These are phyloP conservation scores for Oreochromis tanganicae DNA, from an alignment of 2,113 vertebrate genomes.

Conservation along the genomic window DNA sequence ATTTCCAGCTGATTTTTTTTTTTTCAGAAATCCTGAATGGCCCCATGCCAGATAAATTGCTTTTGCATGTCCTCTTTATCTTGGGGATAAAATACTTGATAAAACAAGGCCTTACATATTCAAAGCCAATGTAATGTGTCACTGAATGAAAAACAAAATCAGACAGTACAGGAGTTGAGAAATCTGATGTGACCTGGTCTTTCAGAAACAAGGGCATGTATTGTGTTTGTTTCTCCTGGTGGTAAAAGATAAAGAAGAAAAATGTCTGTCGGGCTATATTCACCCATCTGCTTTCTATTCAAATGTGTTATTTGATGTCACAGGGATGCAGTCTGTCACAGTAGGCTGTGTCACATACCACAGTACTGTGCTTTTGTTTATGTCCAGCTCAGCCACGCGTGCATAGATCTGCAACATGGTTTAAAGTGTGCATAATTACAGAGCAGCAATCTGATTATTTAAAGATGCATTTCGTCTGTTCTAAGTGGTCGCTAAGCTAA, in stretches of 20 bases:
- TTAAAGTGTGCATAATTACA: constrained; percentile 14
- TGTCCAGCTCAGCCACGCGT: not conserved
- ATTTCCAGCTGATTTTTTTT: not conserved
- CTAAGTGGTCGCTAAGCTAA: not conserved
- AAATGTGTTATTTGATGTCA: not conserved
- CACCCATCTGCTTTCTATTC: not conserved
- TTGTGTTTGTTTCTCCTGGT: not conserved
- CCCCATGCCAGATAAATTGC: not conserved
- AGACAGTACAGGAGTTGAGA: not conserved
- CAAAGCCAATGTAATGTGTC: not conserved
- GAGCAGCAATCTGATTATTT: not conserved
- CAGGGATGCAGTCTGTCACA: not conserved
- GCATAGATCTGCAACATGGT: not conserved
- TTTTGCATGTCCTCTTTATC: not conserved
- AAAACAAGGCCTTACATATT: not conserved
- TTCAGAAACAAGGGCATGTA: not conserved
- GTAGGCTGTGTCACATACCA: not conserved
- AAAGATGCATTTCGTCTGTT: not conserved
- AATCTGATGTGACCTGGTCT: not conserved
- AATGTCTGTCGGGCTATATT: not conserved
- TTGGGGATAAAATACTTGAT: not conserved
- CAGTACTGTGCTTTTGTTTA: not conserved
- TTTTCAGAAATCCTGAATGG: not conserved
- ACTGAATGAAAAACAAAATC: not conserved
- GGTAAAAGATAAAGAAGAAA: not conserved